These are phyloP conservation scores for Clinocottus analis DNA, from an alignment of 2,113 vertebrate species.

Conservation along the genomic window DNA sequence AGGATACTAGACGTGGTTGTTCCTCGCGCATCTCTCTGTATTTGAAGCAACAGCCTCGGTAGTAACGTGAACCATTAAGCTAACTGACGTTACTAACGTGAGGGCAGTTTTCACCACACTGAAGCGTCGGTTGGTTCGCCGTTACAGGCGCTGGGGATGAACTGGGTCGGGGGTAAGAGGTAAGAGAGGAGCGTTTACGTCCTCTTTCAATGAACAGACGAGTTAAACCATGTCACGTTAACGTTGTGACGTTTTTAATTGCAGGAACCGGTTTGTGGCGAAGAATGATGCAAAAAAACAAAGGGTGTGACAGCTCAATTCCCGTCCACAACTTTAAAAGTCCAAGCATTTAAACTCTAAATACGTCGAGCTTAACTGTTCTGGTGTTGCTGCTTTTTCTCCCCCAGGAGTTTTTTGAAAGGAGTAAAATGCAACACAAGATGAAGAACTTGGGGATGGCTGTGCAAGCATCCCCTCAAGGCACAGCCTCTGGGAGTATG, in stretches of 20 bases:
- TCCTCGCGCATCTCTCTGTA: not conserved
- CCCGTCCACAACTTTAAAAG: not conserved
- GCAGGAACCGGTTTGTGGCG: conserved; percentile 87
- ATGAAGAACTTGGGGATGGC: conserved; percentile 73
- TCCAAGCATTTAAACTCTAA: rapidly evolving
- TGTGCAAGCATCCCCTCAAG: conserved; percentile 66
- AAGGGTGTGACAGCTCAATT: conserved; percentile 75
- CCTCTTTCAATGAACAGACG: no score
- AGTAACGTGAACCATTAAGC: not conserved
- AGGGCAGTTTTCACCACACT: not conserved
- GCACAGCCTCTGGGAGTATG: conserved; percentile 80
- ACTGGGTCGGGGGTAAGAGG: conserved; percentile 91
- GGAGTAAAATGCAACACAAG: conserved; percentile 88
- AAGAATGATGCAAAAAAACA: conserved; percentile 90
- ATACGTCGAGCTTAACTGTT: not conserved
- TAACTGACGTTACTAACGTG: not conserved
- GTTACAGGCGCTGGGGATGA: conserved; percentile 78
- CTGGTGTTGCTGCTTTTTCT: not conserved
- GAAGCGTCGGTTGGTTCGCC: not conserved
- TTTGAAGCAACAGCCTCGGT: not conserved
- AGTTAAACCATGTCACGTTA: not conserved
- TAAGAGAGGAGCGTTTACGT: conserved; percentile 51
- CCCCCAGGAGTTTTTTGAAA: conserved; percentile 94
- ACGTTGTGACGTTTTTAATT: not conserved
- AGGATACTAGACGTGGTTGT: no score